Conservation (phyloP, 2,113 vertebrate genomes). For the Ardeotis arabs region DNA sequence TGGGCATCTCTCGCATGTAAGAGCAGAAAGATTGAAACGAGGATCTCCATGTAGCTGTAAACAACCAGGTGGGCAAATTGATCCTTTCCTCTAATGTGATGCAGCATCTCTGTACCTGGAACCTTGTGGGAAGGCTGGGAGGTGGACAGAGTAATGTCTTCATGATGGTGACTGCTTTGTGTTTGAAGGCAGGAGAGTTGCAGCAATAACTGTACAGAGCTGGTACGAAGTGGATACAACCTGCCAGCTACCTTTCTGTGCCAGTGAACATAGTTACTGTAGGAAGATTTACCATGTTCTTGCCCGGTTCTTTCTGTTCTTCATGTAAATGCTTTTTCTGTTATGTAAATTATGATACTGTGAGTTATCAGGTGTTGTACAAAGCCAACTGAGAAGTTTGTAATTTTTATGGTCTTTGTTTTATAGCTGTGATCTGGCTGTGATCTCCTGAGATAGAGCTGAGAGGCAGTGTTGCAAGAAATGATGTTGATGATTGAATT, state of each 20-base stretch:
- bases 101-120: neutral
- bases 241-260: neutral
- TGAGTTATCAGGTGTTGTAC: neutral
- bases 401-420: neutral
- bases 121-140: neutral
- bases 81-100: neutral
- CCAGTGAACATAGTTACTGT: neutral
- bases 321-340: neutral
- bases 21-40: neutral
- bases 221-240: neutral
- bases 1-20: neutral
- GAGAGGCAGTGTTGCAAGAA: neutral
- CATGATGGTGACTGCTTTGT: fast-evolving
- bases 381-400: neutral
- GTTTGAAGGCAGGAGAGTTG: neutral
- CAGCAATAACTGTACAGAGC: neutral
- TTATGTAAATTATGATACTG: neutral
- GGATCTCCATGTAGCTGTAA: neutral
- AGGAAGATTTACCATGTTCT: neutral
- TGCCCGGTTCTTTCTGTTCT: neutral
- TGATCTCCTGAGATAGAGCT: neutral
- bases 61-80: neutral
- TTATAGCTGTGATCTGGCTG: neutral
- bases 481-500: neutral
- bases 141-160: neutral